Percentiles rank a stretch among this genome's conserved stretches.
Conservation (phyloP, 2,888 invertebrate species). For the Geotrupes spiniger region DNA sequence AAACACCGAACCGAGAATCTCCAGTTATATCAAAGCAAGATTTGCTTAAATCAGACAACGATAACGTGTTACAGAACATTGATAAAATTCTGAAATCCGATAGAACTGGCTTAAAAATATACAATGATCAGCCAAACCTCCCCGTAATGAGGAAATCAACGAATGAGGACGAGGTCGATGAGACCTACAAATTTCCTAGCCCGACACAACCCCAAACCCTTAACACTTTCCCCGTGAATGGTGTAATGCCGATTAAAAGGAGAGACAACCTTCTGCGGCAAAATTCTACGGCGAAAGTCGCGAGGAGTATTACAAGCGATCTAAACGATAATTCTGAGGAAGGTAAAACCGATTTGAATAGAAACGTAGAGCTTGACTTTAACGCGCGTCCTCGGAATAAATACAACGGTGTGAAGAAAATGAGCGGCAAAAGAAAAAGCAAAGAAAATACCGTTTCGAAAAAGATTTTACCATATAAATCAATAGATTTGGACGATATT, state of each 20-base stretch:
- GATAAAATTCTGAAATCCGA: conserved; percentile 19
- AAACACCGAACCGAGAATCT: conserved; percentile 9
- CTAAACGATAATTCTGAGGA: conserved; percentile 1
- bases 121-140: neutral
- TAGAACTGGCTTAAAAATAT: conserved; percentile 17
- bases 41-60: conserved; percentile 13
- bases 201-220: neutral
- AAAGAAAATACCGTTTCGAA: too few species aligned
- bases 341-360: neutral
- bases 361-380: conserved; percentile 5
- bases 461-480: too few species aligned
- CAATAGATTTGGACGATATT: too few species aligned
- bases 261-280: too few species aligned
- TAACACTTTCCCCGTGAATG: neutral
- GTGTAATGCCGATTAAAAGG: too few species aligned
- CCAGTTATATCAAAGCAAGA: conserved; percentile 14
- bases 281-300: neutral
- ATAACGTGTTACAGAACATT: conserved; percentile 19
- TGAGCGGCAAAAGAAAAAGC: neutral
- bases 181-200: too few species aligned
- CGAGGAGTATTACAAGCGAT: neutral
- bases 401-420: conserved; percentile 1
- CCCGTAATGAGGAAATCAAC: neutral
- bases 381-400: conserved; percentile 6
- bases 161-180: neutral